phyloP scores from a whole-genome alignment of 1,140 invertebrate genomes.

The Diploscapter pachys region DNA sequence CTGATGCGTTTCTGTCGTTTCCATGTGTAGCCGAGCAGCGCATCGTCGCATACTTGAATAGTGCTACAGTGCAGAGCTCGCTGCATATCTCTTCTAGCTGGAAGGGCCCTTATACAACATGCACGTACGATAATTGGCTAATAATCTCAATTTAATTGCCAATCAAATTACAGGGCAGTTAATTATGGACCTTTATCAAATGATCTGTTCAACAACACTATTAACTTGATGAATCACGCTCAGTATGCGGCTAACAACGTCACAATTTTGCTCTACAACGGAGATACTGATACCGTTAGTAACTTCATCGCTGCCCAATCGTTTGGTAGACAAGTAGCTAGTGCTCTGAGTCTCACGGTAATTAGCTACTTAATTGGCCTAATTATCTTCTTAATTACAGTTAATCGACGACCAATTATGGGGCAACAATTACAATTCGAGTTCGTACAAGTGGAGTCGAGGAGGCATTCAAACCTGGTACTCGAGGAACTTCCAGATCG shows the following conservation, averaged over 20 bases:
- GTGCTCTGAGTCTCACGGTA: not conserved
- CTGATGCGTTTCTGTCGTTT: constrained; percentile 23
- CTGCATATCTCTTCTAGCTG: constrained; percentile 25
- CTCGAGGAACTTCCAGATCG: constrained; percentile 13
- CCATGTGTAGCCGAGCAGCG: constrained; percentile 16
- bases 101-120: constrained; percentile 5
- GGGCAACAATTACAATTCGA: constrained; percentile 18
- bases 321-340: constrained; percentile 18
- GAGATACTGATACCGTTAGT: constrained; percentile 25
- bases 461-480: constrained; percentile 13
- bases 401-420: constrained; percentile 16
- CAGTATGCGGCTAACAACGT: constrained; percentile 10
- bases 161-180: constrained; percentile 20
- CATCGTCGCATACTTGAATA: constrained; percentile 22
- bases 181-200: constrained; percentile 11
- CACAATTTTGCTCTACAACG: constrained; percentile 34
- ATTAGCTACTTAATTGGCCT: not conserved
- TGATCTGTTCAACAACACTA: not conserved
- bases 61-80: constrained; percentile 12
- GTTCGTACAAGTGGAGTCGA: constrained; percentile 10
- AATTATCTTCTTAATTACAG: not conserved
- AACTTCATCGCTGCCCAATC: constrained; percentile 26
- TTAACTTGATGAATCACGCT: constrained; percentile 9
- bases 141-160: not conserved
- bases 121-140: not conserved